phyloP scores from a whole-genome alignment of 2,797 vertebrate species.

The Sebastes hopkinsi region DNA sequence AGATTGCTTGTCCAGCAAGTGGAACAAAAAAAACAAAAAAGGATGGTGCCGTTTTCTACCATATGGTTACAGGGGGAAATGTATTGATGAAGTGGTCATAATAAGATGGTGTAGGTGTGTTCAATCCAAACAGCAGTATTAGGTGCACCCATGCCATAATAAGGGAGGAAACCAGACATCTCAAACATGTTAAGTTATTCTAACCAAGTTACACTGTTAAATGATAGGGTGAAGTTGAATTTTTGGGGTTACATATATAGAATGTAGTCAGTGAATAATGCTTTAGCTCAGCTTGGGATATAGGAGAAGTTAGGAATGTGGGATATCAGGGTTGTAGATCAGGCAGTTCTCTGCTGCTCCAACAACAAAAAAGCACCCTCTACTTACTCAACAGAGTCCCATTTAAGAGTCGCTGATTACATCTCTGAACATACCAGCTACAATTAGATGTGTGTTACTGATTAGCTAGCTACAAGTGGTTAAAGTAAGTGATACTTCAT shows the following conservation, averaged over 20 bases:
- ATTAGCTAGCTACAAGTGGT: conserved; percentile 66
- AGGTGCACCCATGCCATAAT: too few species aligned
- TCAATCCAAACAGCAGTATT: too few species aligned
- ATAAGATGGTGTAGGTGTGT: neutral
- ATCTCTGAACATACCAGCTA: conserved; percentile 77
- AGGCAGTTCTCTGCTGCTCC: conserved; percentile 43
- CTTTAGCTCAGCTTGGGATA: conserved; percentile 52
- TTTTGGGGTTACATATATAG: neutral
- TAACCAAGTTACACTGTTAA: neutral
- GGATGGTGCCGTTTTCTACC: neutral
- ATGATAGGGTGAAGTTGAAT: neutral
- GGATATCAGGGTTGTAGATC: conserved; percentile 75
- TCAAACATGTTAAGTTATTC: neutral
- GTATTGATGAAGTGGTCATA: neutral
- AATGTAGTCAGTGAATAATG: conserved; percentile 52
- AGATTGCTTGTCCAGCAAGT: too few species aligned
- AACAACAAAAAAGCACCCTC: conserved; percentile 44
- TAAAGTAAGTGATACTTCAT: conserved; percentile 62
- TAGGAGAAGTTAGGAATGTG: conserved; percentile 74
- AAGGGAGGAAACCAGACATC: neutral
- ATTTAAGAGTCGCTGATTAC: conserved; percentile 73
- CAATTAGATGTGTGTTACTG: conserved; percentile 80
- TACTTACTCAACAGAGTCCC: conserved; percentile 67
- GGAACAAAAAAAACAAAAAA: too few species aligned
- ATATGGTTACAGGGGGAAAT: neutral